These are phyloP conservation scores for Pleuronectes platessa DNA, from an alignment of 2,113 vertebrate species.

Conservation along the genomic window DNA sequence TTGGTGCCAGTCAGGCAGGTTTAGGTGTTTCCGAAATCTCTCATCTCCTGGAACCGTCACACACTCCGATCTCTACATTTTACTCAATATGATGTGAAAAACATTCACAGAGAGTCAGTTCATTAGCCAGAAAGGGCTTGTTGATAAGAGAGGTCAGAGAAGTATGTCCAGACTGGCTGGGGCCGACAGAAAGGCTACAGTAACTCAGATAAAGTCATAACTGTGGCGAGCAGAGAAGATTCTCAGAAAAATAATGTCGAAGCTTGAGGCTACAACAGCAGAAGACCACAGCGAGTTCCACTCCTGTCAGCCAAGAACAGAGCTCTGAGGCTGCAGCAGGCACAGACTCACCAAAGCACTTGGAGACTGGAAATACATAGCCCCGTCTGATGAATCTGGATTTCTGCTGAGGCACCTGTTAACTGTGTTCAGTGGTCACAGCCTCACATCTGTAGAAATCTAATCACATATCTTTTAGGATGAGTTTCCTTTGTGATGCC, in stretches of 20 bases:
- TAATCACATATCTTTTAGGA: slow-evolving; percentile 22
- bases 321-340: neutral
- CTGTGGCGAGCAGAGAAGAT: neutral
- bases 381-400: neutral
- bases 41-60: neutral
- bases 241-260: neutral
- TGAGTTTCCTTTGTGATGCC: slow-evolving; percentile 14
- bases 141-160: neutral
- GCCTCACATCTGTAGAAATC: neutral
- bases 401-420: neutral
- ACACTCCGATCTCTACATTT: neutral
- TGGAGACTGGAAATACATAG: neutral
- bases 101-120: neutral
- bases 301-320: neutral
- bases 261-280: neutral
- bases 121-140: neutral
- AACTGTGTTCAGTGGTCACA: neutral
- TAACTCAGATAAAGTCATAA: neutral
- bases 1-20: neutral
- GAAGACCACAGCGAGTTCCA: neutral
- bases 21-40: neutral
- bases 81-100: neutral
- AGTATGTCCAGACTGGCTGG: neutral
- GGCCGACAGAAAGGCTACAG: neutral
- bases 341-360: neutral